Evolutionary conservation across 2,113 vertebrate species (phyloP).

Genomic region (Python bivittatus): DNA sequence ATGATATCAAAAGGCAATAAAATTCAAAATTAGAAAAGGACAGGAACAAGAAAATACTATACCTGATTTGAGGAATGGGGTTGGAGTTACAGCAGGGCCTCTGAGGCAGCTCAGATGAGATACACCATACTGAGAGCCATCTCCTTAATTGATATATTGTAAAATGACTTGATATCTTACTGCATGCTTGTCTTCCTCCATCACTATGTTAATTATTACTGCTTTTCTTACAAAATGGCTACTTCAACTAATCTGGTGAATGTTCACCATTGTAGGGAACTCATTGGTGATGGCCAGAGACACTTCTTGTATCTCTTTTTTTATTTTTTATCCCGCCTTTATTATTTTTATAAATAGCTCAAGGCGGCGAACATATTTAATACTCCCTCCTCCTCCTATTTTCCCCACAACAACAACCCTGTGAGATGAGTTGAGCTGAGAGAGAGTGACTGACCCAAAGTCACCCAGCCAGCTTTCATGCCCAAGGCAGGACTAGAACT

Average conservation of each 20-base stretch:
- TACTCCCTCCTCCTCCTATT: no score
- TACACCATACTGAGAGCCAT: not conserved
- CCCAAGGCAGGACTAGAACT: no score
- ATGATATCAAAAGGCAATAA: not conserved
- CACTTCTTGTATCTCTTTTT: no score
- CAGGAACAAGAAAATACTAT: not conserved
- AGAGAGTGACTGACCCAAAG: no score
- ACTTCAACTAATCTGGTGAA: not conserved
- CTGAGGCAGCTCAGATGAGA: not conserved
- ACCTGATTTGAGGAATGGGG: not conserved
- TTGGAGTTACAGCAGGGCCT: not conserved
- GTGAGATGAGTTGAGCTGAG: no score
- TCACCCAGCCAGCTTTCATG: no score
- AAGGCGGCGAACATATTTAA: no score
- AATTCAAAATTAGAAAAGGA: not conserved
- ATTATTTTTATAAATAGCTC: no score
- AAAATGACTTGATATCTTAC: not conserved
- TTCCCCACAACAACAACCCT: no score
- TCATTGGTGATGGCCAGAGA: not conserved
- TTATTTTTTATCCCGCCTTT: no score
- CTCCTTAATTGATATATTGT: not conserved
- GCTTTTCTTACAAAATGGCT: not conserved
- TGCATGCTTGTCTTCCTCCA: not conserved
- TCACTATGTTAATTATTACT: not conserved
- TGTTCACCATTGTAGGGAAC: not conserved